Evolutionary conservation across 35 echinoderm and acorn worm species (phyloP).

Genomic region (Apostichopus californicus): DNA sequence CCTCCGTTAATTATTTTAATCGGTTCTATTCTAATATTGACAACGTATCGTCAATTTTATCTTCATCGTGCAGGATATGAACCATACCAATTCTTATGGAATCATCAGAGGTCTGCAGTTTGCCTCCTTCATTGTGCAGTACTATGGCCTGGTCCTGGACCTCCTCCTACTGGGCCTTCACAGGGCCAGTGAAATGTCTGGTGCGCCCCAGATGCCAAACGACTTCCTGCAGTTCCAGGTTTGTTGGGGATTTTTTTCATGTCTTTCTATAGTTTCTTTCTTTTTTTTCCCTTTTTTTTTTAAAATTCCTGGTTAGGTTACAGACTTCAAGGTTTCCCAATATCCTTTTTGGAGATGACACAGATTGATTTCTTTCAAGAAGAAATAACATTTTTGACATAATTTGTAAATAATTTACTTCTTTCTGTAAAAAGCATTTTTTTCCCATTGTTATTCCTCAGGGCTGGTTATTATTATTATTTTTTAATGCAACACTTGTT

Average conservation of each 20-base stretch:
- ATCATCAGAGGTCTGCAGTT: conserved; percentile 98
- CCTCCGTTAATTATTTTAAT: too few relatives aligned
- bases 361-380: too few relatives aligned
- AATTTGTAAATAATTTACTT: too few relatives aligned
- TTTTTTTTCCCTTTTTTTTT: neutral
- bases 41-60: neutral
- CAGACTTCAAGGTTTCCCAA: too few relatives aligned
- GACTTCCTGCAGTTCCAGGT: conserved; percentile 99
- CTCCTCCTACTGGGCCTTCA: conserved; percentile 86
- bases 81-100: conserved; percentile 97
- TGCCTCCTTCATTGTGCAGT: conserved; percentile 99
- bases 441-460: too few relatives aligned
- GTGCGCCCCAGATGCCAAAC: conserved; percentile 97
- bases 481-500: too few relatives aligned
- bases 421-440: too few relatives aligned
- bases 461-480: neutral
- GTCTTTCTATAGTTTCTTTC: too few relatives aligned
- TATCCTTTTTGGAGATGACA: too few relatives aligned
- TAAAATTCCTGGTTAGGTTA: neutral
- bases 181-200: conserved; percentile 98
- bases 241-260: neutral
- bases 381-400: too few relatives aligned
- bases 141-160: conserved; percentile 94
- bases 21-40: too few relatives aligned
- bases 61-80: conserved; percentile 81